Conservation (phyloP, 1,140 invertebrate species). For the Araneus ventricosus region DNA sequence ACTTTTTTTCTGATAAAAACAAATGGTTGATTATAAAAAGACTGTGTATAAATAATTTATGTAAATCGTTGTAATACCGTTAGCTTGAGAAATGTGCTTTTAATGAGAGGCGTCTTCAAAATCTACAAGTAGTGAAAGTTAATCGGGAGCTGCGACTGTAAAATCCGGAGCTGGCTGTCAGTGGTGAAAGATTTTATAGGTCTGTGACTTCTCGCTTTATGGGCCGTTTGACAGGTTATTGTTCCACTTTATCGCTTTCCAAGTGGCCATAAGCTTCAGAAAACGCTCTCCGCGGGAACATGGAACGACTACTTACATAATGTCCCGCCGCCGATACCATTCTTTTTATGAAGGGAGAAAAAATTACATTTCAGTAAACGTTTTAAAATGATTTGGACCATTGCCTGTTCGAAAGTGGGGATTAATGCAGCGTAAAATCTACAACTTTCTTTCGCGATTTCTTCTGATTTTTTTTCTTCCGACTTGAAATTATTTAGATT, state of each 20-base stretch:
- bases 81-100: background rate
- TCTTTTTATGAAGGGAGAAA: constrained; percentile 49
- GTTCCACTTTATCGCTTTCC: constrained; percentile 71
- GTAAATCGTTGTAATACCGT: background rate
- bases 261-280: constrained; percentile 66
- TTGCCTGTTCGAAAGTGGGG: background rate
- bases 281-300: background rate
- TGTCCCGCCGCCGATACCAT: constrained; percentile 39
- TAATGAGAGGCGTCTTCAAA: constrained; percentile 6
- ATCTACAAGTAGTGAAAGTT: background rate
- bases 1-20: no score
- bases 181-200: constrained; percentile 70
- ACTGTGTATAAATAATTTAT: no score
- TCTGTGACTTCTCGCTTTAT: constrained; percentile 65
- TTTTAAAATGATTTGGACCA: constrained; percentile 46
- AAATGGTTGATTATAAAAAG: no score
- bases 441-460: background rate
- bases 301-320: constrained; percentile 65
- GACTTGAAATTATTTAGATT: background rate
- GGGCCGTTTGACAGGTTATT: constrained; percentile 73
- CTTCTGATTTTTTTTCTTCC: background rate
- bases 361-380: constrained; percentile 60
- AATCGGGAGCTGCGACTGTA: constrained; percentile 48
- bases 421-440: background rate
- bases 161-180: constrained; percentile 57